These are phyloP conservation scores for Hydrochoerus hydrochaeris DNA, from an alignment of 2,113 vertebrate genomes.

Conservation along the genomic window DNA sequence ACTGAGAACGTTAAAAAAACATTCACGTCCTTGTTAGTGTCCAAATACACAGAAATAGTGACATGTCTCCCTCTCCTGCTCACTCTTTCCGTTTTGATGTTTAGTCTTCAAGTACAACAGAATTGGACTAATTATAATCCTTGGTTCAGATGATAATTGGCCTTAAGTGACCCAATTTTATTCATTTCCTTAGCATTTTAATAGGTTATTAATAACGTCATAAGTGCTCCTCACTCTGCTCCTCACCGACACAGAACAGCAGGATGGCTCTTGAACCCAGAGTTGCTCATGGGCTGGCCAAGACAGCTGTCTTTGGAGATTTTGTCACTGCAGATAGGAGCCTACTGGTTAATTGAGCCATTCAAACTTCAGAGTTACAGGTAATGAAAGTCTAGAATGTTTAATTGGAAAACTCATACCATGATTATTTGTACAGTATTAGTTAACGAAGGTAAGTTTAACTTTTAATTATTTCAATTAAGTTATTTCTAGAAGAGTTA, in stretches of 20 bases:
- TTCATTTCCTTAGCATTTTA: neutral
- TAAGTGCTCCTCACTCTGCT: neutral
- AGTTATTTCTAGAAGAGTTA: constrained; percentile 87
- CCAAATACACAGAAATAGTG: neutral
- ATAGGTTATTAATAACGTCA: neutral
- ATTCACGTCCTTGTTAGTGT: neutral
- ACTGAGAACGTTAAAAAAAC: constrained; percentile 1
- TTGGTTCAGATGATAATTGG: neutral
- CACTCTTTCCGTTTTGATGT: neutral
- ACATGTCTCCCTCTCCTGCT: neutral
- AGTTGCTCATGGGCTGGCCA: neutral
- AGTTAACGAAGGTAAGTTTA: constrained; percentile 83
- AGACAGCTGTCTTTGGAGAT: constrained; percentile 76
- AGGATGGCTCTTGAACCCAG: neutral
- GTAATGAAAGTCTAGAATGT: constrained; percentile 82
- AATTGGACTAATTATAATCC: neutral
- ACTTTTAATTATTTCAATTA: constrained; percentile 89
- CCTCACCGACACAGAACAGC: neutral
- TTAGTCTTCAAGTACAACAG: constrained; percentile 17
- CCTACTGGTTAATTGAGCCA: constrained; percentile 82
- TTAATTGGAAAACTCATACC: constrained; percentile 84
- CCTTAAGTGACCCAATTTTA: neutral
- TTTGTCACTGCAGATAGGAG: constrained; percentile 64
- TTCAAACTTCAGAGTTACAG: constrained; percentile 85
- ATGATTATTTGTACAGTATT: constrained; percentile 85